Evolutionary conservation across 2,113 vertebrate genomes (phyloP).

Genomic region (Madoqua kirkii): DNA sequence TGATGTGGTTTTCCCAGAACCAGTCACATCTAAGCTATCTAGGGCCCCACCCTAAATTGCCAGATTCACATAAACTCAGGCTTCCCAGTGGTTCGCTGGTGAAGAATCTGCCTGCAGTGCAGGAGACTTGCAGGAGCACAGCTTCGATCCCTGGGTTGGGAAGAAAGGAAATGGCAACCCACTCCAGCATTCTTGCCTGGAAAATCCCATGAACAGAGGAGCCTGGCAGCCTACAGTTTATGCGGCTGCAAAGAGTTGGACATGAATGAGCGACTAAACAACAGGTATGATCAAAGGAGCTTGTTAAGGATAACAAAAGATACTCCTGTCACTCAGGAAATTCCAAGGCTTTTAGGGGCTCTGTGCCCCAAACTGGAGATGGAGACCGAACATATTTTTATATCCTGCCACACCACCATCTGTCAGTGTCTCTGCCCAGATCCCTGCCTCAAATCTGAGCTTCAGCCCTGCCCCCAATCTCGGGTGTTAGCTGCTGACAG

Average conservation of each 20-base stretch:
- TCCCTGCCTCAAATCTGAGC: background rate
- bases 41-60: background rate
- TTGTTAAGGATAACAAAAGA: background rate
- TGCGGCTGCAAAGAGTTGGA: background rate
- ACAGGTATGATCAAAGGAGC: background rate
- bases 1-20: background rate
- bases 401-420: background rate
- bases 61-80: background rate
- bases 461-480: background rate
- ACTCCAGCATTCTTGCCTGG: background rate
- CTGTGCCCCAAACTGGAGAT: background rate
- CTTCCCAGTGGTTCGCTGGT: background rate
- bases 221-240: background rate
- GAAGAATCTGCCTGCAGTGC: background rate
- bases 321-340: background rate
- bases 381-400: background rate
- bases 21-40: background rate
- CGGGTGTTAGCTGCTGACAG: background rate
- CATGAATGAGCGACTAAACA: background rate
- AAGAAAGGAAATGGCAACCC: background rate
- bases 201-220: background rate
- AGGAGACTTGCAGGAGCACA: background rate
- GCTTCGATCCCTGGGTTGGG: background rate
- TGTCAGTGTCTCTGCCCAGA: background rate
- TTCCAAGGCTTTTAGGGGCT: background rate